Evolutionary conservation across 2,113 vertebrate genomes (phyloP), one percentile per base, ranked within the genome.

Genomic region (Myiozetetes cayanensis): DNA sequence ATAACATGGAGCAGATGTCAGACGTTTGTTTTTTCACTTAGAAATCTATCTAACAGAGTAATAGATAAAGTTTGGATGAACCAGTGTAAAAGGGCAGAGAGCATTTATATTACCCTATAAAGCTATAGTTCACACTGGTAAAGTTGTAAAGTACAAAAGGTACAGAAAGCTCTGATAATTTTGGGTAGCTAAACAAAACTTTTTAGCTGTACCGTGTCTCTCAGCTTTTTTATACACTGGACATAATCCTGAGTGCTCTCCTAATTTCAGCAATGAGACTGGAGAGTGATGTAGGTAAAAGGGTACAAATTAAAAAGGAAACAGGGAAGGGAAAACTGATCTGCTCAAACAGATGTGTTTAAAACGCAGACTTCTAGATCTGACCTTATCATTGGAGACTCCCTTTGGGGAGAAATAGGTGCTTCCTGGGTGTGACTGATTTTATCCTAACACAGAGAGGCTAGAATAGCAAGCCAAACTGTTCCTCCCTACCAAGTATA

Each of bases 1-100:
- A 97, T 98, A 99, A 98, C 97, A 87, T 93, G 93, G 98, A 98
- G 98, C 98, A 99, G 98, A 99, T 99, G 98, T 98, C 82, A 95
- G 96, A 97, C 55, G 97, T 98, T 97, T 95, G 96, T 96, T 96
- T 97, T 96, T 97, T 92, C 85, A 75, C 96, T 97, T 97, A 43
- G 74, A 97, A 95, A 77, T 90, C 93, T 76, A 84, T 95, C 67
- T 84, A 87, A 74, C 82, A 95, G 81, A 96, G 94, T 96, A 92
- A 96, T 66, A 97, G 97, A 97, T 93, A 91, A 96, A 97, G 89
- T 89, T 81, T 77, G 89, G 90, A 84, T 96, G 70, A 94, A 80
- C 37, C 73, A 74, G 14, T 46, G 14, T 62, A 61, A 74, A 91
- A 94, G 37, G 65, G 44, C 58, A 89, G 53, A 85, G 41, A 65